These are phyloP conservation scores for Seriola aureovittata DNA, from an alignment of 2,113 vertebrate genomes.

Conservation along the genomic window DNA sequence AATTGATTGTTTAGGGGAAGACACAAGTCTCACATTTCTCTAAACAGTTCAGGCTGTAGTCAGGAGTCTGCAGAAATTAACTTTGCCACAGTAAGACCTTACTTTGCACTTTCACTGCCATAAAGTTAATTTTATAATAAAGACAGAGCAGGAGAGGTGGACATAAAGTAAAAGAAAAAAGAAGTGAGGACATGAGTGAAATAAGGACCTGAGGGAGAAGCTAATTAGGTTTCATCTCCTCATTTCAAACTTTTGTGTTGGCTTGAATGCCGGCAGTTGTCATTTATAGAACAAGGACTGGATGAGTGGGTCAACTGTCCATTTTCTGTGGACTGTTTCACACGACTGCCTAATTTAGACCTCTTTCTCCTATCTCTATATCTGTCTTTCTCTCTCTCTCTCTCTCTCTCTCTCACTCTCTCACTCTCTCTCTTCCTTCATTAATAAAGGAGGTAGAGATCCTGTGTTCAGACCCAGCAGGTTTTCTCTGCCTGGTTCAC, in stretches of 20 bases:
- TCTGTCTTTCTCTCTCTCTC: not conserved
- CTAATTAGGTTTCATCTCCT: constrained; percentile 61
- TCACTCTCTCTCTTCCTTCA: constrained; percentile 13
- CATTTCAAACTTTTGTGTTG: constrained; percentile 42
- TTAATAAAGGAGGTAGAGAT: constrained; percentile 49
- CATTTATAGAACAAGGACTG: constrained; percentile 49
- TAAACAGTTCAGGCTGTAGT: constrained; percentile 1
- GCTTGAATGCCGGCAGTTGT: constrained; percentile 36
- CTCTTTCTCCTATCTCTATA: not conserved
- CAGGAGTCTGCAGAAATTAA: constrained; percentile 18
- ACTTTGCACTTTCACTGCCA: constrained; percentile 17
- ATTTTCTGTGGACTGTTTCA: constrained; percentile 32
- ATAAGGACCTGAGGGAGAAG: constrained; percentile 31
- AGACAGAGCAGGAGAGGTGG: constrained; percentile 3
- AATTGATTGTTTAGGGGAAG: not conserved
- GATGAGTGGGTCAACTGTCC: constrained; percentile 51
- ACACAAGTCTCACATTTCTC: not conserved
- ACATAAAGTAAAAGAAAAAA: constrained; percentile 38
- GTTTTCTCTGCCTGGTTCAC: constrained; percentile 45
- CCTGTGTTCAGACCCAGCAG: constrained; percentile 48
- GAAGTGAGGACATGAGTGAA: constrained; percentile 39
- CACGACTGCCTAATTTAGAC: constrained; percentile 5
- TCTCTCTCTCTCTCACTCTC: not conserved
- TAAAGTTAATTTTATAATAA: constrained; percentile 28
- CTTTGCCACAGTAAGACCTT: constrained; percentile 10